Evolutionary conservation across 2,797 vertebrate species (phyloP).

Genomic region (Cheirogaleus major): DNA sequence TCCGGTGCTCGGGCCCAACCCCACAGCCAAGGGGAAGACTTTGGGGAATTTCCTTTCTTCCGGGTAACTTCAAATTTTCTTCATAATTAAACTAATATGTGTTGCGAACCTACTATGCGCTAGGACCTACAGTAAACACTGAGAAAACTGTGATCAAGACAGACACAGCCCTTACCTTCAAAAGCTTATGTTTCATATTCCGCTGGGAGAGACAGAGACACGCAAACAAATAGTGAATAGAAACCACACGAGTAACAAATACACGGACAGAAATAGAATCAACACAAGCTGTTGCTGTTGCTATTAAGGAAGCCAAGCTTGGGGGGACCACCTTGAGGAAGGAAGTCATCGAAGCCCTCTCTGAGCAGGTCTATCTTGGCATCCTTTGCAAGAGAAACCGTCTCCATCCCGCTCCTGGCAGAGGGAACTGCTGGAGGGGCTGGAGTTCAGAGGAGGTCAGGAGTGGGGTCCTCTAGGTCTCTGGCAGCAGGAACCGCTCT

Average conservation of each 20-base stretch:
- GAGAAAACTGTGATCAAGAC: neutral
- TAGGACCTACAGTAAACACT: neutral
- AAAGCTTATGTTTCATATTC: neutral
- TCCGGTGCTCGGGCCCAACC: neutral
- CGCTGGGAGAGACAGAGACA: neutral
- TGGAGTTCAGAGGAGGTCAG: neutral
- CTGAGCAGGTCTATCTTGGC: neutral
- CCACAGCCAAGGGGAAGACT: too few relatives aligned
- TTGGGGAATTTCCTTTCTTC: neutral
- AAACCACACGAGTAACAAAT: neutral
- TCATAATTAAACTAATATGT: neutral
- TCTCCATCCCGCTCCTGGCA: neutral
- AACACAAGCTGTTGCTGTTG: accelerated
- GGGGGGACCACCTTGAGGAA: neutral
- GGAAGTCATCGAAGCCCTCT: neutral
- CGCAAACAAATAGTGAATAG: neutral
- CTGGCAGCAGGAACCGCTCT: neutral
- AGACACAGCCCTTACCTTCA: neutral
- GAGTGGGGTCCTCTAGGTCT: too few relatives aligned
- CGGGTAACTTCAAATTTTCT: neutral
- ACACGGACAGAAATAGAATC: neutral
- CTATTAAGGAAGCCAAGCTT: neutral
- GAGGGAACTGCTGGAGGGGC: neutral
- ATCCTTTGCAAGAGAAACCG: neutral
- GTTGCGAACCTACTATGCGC: too few relatives aligned